Evolutionary conservation across 2,797 vertebrate species (phyloP).

Genomic region (Microctenopoma stevenorrisi): DNA sequence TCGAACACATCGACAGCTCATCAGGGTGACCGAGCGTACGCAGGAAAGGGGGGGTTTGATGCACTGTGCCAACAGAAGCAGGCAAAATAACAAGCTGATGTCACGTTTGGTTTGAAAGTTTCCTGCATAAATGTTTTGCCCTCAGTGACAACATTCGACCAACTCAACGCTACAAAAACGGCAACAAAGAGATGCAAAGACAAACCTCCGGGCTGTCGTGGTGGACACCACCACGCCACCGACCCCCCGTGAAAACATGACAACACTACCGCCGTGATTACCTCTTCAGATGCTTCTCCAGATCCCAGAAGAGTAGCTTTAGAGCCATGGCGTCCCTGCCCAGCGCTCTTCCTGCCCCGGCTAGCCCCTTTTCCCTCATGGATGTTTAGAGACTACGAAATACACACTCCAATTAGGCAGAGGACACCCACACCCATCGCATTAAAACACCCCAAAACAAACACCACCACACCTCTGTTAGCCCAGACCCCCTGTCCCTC

Average conservation of each 20-base stretch:
- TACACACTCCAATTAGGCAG: slow-evolving; percentile 24
- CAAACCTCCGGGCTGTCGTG: not conserved
- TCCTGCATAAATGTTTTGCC: not conserved
- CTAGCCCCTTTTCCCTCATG: slow-evolving; percentile 74
- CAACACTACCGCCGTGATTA: slow-evolving; percentile 62
- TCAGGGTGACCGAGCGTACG: slow-evolving; percentile 3
- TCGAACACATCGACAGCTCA: slow-evolving; percentile 2
- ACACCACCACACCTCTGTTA: slow-evolving; percentile 38
- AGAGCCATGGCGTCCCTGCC: slow-evolving; percentile 70
- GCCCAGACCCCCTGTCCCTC: slow-evolving; percentile 44
- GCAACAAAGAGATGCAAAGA: slow-evolving; percentile 13
- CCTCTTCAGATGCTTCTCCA: slow-evolving; percentile 82
- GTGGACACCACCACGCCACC: not conserved
- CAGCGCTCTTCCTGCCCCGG: slow-evolving; percentile 56
- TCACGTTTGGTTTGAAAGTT: not conserved
- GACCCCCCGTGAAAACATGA: slow-evolving; percentile 20
- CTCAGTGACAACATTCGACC: not conserved
- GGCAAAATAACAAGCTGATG: not conserved
- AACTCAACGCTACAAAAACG: not conserved
- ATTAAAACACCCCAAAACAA: slow-evolving; percentile 40
- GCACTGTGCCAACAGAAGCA: not conserved
- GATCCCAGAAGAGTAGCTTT: slow-evolving; percentile 81
- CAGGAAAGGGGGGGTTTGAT: slow-evolving; percentile 1
- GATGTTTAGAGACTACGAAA: slow-evolving; percentile 43
- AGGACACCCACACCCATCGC: not conserved